A percentile compares a stretch with the other conserved stretches of the same genome.
phyloP scores from a whole-genome alignment of 1,140 invertebrate species.

The Tenebrio molitor region DNA sequence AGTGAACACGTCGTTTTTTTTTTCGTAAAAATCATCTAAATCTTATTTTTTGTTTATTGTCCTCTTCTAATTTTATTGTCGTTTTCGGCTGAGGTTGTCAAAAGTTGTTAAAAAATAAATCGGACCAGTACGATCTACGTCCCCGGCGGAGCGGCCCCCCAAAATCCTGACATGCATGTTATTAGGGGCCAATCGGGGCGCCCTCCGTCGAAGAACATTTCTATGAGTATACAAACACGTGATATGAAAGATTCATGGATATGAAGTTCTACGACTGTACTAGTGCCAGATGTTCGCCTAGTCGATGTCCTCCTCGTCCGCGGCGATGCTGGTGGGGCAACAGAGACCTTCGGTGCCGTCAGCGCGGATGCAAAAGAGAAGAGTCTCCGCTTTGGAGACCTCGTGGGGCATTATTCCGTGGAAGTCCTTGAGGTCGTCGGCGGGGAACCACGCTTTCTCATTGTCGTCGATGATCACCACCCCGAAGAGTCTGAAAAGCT shows the following conservation, averaged over 20 bases:
- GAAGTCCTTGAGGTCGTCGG: constrained; percentile 88
- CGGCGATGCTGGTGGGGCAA: constrained; percentile 79
- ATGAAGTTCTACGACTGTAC: not conserved
- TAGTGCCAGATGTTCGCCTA: not conserved
- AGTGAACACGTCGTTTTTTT: constrained; percentile 9
- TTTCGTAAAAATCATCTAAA: constrained; percentile 9
- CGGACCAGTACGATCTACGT: no score
- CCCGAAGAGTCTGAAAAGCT: constrained; percentile 76
- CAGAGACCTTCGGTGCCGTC: constrained; percentile 88
- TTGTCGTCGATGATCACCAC: constrained; percentile 89
- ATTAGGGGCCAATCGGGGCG: no score
- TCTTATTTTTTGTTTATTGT: not conserved
- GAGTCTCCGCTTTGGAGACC: constrained; percentile 81
- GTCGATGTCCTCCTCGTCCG: constrained; percentile 71
- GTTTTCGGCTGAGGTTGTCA: not conserved
- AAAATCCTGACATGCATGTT: no score
- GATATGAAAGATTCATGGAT: constrained; percentile 16
- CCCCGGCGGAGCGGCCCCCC: no score
- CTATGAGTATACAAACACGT: constrained; percentile 20
- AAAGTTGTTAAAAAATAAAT: constrained; percentile 22
- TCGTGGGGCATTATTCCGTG: constrained; percentile 88
- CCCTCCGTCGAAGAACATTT: no score
- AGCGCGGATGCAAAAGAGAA: constrained; percentile 86
- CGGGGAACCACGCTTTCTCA: constrained; percentile 93
- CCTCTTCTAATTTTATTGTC: constrained; percentile 13